Evolutionary conservation across 1,140 invertebrate species (phyloP), one percentile per base, ranked within the genome.

Genomic region (Diorhabda sublineata): DNA sequence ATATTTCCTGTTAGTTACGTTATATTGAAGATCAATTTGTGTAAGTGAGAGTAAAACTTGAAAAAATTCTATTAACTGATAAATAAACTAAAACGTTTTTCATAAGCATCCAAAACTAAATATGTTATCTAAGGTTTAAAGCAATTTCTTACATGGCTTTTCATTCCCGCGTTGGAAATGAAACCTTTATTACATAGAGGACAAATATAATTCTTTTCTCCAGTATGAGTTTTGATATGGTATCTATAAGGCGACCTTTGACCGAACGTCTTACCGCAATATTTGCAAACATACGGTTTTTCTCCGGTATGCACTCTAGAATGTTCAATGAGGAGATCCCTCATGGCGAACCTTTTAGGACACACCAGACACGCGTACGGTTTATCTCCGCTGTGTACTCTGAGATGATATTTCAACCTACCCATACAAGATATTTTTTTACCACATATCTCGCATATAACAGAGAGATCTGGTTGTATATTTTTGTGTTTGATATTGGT

Each of bases 141-240:
- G 69, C 77, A 80, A 66, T 65, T 85, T 76, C 87, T 88, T 74
- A 85, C 82, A 72, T 89, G 88, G 75, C 83, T 85, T 61, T 87
- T 86, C 66, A 88, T 82, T 47, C 87, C 82, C 3, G 85, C 87
- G 73, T 85, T 84, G 3, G 87, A 87, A 58, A 88, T 85, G 74
- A 88, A 89, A 0, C 87, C 87, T 74, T 91, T 87, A 5, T 84
- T 80, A 78, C 92, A 93, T 62, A 86, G 83, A 61, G 82, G 82
- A 78, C 91, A 92, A 73, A 86, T 85, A 78, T 91, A 92, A 0
- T 91, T 91, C 71, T 90, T 85, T 76, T 92, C 89, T 4, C 91
- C 91, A 42, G 89, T 91, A 81, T 93, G 91, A 0, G 74, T 79
- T 6, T 77, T 68, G 62, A 77, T 76, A 65, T 84, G 83, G 4